A percentile compares a stretch with the other conserved stretches of the same genome.
Evolutionary conservation across 2,797 vertebrate genomes (phyloP).

Genomic region (Pipistrellus pygmaeus): DNA sequence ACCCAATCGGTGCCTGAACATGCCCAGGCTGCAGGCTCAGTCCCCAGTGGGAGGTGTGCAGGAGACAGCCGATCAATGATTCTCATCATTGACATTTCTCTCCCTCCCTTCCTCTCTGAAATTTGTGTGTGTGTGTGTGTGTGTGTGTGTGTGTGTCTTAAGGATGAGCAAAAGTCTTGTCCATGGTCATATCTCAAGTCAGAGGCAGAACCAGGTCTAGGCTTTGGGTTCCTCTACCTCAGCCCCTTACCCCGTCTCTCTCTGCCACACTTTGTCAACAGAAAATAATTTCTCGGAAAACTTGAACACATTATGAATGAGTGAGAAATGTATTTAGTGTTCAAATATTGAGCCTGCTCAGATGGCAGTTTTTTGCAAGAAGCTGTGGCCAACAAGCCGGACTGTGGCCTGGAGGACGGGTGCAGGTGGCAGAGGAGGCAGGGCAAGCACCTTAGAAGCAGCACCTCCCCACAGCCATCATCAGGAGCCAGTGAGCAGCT

Average conservation of each 20-base stretch:
- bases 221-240: neutral
- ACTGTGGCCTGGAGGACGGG: neutral
- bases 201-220: neutral
- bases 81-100: no score
- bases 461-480: neutral
- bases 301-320: neutral
- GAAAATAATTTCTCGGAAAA: neutral
- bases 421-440: neutral
- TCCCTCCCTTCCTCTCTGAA: no score
- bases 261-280: neutral
- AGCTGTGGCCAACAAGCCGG: neutral
- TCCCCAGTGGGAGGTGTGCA: no score
- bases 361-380: neutral
- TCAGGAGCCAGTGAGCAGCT: neutral
- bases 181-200: neutral
- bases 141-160: no score
- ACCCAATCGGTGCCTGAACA: no score
- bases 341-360: neutral
- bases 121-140: no score
- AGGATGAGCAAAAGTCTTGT: neutral
- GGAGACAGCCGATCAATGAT: no score
- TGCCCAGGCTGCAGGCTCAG: no score
- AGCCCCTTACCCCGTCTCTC: neutral
- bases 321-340: neutral
- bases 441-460: neutral